Evolutionary conservation across 2,797 vertebrate species (phyloP).

Genomic region (Cuniculus paca): DNA sequence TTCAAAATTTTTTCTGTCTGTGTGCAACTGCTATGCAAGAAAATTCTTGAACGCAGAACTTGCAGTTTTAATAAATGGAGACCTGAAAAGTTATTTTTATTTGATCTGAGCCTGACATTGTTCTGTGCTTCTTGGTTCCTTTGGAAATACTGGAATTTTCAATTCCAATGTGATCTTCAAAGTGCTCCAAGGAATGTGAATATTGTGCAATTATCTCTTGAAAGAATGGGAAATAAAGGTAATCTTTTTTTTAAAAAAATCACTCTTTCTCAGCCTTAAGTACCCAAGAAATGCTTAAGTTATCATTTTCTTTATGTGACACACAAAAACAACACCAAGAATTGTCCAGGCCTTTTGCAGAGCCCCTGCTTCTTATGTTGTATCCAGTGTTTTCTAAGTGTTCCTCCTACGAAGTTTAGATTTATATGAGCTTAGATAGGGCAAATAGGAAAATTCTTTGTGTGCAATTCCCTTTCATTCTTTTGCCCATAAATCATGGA

Average conservation of each 20-base stretch:
- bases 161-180: conserved; percentile 77
- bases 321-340: background rate
- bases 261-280: background rate
- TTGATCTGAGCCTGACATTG: conserved; percentile 84
- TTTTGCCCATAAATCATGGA: background rate
- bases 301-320: background rate
- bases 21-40: conserved; percentile 70
- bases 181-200: conserved; percentile 79
- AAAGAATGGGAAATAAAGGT: conserved; percentile 20
- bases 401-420: background rate
- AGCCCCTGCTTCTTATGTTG: background rate
- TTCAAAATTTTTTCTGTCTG: conserved; percentile 69
- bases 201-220: conserved; percentile 48
- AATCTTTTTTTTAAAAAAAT: background rate
- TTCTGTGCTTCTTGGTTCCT: conserved; percentile 85
- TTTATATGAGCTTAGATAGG: background rate
- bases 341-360: background rate
- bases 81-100: conserved; percentile 86
- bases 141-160: conserved; percentile 84
- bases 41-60: conserved; percentile 79
- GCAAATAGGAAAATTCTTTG: background rate
- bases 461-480: background rate
- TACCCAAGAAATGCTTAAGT: conserved; percentile 12
- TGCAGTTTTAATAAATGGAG: conserved; percentile 85
- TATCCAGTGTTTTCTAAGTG: background rate